Conservation (phyloP, 1,140 invertebrate species). For the Hyles euphorbiae region DNA sequence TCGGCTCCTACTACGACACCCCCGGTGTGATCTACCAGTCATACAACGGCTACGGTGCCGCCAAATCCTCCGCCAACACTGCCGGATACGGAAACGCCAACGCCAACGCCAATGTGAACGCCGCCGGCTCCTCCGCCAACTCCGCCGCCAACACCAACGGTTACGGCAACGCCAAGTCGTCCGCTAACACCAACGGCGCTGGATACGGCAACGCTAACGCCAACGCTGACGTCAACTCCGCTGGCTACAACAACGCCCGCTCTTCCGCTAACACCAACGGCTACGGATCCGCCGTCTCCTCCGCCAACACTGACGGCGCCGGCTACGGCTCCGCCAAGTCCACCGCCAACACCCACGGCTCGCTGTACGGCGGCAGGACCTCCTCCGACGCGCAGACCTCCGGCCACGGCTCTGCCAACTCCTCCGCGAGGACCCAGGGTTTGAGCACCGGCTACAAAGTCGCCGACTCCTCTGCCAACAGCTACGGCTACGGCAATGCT, state of each 20-base stretch:
- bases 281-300: constrained; percentile 24
- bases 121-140: constrained; percentile 31
- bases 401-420: constrained; percentile 43
- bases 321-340: constrained; percentile 28
- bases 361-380: constrained; percentile 33
- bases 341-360: constrained; percentile 26
- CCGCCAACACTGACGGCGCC: constrained; percentile 25
- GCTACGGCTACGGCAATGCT: constrained; percentile 42
- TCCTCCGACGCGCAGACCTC: constrained; percentile 42
- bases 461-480: constrained; percentile 50
- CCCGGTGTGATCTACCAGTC: constrained; percentile 25
- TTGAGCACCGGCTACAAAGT: constrained; percentile 43
- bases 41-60: constrained; percentile 36
- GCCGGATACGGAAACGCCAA: constrained; percentile 33
- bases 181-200: constrained; percentile 32
- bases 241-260: constrained; percentile 14
- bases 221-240: constrained; percentile 28
- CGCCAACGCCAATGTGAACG: constrained; percentile 34
- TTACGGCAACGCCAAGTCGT: constrained; percentile 28
- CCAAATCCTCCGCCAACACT: constrained; percentile 36
- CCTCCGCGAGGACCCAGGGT: constrained; percentile 41
- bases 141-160: constrained; percentile 37
- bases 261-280: constrained; percentile 22
- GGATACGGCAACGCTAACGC: constrained; percentile 33
- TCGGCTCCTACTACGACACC: constrained; percentile 40